phyloP scores from a whole-genome alignment of 2,113 vertebrate species.

The Pluvialis apricaria region DNA sequence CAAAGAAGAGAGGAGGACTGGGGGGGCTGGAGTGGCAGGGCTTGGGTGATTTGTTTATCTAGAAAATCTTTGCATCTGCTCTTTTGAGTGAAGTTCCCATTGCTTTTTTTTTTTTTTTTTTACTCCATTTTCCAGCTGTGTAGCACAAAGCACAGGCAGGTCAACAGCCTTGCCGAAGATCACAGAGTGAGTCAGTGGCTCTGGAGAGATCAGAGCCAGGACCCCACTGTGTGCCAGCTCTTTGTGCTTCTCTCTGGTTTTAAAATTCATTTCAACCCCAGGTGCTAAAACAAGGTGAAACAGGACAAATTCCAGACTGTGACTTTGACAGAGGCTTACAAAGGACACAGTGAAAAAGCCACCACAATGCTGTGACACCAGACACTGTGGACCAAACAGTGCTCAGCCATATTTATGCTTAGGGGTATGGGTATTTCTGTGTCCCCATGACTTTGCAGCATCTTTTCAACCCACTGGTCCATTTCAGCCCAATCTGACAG shows the following conservation, averaged over 20 bases:
- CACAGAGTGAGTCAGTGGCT: constrained; percentile 54
- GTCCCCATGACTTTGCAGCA: neutral
- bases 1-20: neutral
- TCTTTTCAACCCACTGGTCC: neutral
- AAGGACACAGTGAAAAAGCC: neutral
- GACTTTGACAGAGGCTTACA: neutral
- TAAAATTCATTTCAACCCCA: constrained; percentile 32
- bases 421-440: neutral
- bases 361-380: neutral
- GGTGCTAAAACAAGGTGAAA: constrained; percentile 53
- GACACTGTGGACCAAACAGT: neutral
- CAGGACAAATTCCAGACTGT: constrained; percentile 6
- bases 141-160: constrained; percentile 49
- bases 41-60: constrained; percentile 40
- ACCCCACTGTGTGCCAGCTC: constrained; percentile 37
- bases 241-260: constrained; percentile 48
- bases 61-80: constrained; percentile 44
- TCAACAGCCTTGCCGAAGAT: constrained; percentile 43
- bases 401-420: neutral
- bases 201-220: constrained; percentile 56
- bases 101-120: neutral
- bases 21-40: neutral
- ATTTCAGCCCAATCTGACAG: constrained; percentile 1
- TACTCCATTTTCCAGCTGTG: constrained; percentile 49
- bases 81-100: constrained; percentile 34